phyloP scores from a whole-genome alignment of 2,797 vertebrate species.

The Rhinella marina region DNA sequence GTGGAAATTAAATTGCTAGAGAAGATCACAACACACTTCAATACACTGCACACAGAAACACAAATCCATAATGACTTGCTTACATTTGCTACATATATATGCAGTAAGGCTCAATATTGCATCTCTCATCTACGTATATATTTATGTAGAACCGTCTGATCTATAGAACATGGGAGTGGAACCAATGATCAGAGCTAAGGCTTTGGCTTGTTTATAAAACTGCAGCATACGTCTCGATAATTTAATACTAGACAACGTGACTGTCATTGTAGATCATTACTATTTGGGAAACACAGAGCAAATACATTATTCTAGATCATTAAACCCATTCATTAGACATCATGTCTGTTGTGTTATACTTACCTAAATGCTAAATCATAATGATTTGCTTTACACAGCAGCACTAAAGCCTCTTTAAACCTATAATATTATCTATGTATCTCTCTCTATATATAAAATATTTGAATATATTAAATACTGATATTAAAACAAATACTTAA shows the following conservation, averaged over 20 bases:
- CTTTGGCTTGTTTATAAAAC: background rate
- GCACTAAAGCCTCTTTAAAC: background rate
- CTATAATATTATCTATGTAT: background rate
- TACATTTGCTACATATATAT: background rate
- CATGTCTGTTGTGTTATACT: background rate
- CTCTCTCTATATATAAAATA: too few species aligned
- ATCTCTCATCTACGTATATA: background rate
- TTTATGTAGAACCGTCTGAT: background rate
- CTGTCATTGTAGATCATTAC: background rate
- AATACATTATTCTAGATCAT: slow-evolving; percentile 21
- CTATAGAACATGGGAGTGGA: background rate
- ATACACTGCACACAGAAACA: background rate
- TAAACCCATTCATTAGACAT: slow-evolving; percentile 1
- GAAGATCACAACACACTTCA: background rate
- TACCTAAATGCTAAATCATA: background rate
- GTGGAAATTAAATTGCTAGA: background rate
- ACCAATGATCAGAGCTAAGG: background rate
- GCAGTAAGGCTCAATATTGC: background rate
- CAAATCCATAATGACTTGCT: background rate
- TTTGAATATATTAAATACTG: too few species aligned
- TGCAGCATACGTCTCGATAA: slow-evolving; percentile 22
- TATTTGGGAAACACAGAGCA: background rate
- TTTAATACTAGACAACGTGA: background rate
- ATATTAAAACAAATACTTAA: too few species aligned
- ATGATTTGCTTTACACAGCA: background rate